These are phyloP conservation scores for Frankliniella intonsa DNA, from an alignment of 2,888 invertebrate genomes.

Conservation along the genomic window DNA sequence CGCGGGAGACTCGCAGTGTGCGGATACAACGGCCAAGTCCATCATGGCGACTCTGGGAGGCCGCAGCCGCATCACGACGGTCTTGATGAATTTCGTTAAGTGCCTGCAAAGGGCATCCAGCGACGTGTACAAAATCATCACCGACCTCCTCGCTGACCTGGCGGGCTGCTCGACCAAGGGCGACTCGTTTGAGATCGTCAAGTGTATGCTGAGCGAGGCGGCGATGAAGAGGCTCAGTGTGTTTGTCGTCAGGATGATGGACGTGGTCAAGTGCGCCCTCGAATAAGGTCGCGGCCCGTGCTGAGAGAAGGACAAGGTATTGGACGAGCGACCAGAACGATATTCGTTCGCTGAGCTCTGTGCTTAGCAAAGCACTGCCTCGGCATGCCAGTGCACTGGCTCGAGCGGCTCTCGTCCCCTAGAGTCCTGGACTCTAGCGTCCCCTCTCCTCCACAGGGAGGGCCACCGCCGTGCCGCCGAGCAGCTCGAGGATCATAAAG, in stretches of 20 bases:
- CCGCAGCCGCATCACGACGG: conserved; percentile 5
- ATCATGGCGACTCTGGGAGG: not conserved
- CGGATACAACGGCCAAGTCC: not conserved
- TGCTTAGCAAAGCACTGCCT: too few relatives aligned
- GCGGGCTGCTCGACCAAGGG: not conserved
- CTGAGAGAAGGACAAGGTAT: too few relatives aligned
- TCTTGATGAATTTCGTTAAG: not conserved
- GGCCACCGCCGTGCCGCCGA: too few relatives aligned
- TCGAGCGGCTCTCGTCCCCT: too few relatives aligned
- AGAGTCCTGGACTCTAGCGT: too few relatives aligned
- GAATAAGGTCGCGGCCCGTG: not conserved
- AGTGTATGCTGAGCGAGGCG: not conserved
- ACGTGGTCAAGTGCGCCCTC: not conserved
- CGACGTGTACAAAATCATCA: not conserved
- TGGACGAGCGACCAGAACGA: too few relatives aligned
- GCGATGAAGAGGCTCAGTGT: not conserved
- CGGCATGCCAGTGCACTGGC: too few relatives aligned
- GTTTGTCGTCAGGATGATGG: not conserved
- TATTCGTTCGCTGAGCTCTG: too few relatives aligned
- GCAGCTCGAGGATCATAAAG: too few relatives aligned
- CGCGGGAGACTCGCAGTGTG: not conserved
- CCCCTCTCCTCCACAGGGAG: too few relatives aligned
- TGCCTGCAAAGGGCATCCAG: not conserved
- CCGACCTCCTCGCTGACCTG: not conserved
- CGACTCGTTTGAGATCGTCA: not conserved